Evolutionary conservation across 2,113 vertebrate genomes (phyloP).

Genomic region (Hucho hucho): DNA sequence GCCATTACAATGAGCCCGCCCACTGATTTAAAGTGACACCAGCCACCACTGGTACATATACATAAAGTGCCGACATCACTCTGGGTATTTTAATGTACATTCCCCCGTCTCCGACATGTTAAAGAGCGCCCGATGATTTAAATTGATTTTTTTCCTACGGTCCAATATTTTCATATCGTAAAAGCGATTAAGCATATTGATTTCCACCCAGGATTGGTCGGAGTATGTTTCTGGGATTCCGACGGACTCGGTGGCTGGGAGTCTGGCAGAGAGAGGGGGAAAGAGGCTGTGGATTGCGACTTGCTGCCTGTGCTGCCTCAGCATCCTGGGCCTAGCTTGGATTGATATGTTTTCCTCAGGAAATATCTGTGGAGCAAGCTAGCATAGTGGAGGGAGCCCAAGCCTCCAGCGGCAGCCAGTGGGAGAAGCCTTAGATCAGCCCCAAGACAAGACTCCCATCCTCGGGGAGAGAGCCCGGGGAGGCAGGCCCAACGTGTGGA

Average conservation of each 20-base stretch:
- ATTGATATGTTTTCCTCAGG: slow-evolving; percentile 76
- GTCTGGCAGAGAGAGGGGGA: slow-evolving; percentile 24
- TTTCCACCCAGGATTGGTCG: slow-evolving; percentile 7
- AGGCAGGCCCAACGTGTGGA: slow-evolving; percentile 12
- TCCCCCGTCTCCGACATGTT: slow-evolving; percentile 16
- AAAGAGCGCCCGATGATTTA: slow-evolving; percentile 22
- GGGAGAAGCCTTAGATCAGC: slow-evolving; percentile 31
- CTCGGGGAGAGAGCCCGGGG: slow-evolving; percentile 30
- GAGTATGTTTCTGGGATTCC: slow-evolving; percentile 7
- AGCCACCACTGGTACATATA: too few relatives aligned
- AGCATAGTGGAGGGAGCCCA: slow-evolving; percentile 39
- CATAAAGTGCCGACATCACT: neutral
- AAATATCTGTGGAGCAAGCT: slow-evolving; percentile 73
- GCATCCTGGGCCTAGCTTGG: slow-evolving; percentile 65
- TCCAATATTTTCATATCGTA: slow-evolving; percentile 42
- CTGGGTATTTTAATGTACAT: slow-evolving; percentile 11
- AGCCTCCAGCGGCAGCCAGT: slow-evolving; percentile 38
- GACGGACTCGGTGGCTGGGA: neutral
- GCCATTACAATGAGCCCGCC: too few relatives aligned
- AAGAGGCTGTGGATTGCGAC: slow-evolving; percentile 55
- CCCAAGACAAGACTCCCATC: slow-evolving; percentile 54
- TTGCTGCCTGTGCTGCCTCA: slow-evolving; percentile 54
- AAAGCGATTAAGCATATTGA: slow-evolving; percentile 33
- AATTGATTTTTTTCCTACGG: slow-evolving; percentile 5
- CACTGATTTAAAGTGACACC: too few relatives aligned